These are phyloP conservation scores for Cancer borealis DNA, from an alignment of 2,888 invertebrate genomes.

Conservation along the genomic window DNA sequence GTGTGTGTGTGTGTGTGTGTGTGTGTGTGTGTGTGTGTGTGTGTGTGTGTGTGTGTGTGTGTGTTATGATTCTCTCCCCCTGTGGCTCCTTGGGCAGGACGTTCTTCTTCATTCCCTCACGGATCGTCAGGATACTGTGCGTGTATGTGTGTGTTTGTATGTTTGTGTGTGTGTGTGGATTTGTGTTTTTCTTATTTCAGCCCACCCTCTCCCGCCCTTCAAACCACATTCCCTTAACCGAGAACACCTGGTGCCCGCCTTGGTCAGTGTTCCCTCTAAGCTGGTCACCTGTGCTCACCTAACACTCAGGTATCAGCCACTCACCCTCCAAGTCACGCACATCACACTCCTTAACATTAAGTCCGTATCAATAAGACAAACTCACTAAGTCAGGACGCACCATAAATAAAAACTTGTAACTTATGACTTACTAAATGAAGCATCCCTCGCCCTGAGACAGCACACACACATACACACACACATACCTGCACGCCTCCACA, in stretches of 20 bases:
- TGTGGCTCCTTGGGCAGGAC: neutral
- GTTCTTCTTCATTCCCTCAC: neutral
- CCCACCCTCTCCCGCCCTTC: neutral
- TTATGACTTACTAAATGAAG: neutral
- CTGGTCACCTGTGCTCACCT: neutral
- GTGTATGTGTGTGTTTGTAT: neutral
- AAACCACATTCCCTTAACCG: neutral
- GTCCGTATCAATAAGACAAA: neutral
- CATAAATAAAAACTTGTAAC: neutral
- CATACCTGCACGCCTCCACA: neutral
- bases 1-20: neutral
- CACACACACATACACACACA: no score
- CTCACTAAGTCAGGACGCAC: neutral
- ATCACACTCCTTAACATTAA: neutral
- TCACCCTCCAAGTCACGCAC: neutral
- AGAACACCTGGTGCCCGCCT: neutral
- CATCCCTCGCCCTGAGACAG: neutral
- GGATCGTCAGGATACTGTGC: neutral
- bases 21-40: neutral
- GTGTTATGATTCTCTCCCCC: neutral
- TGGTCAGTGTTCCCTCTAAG: neutral
- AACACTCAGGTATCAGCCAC: neutral
- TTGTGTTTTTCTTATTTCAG: neutral
- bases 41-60: neutral
- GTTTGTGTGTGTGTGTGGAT: neutral